These are phyloP conservation scores for Porites evermanni DNA, from an alignment of 92 coral and sea anemone species.

Conservation along the genomic window DNA sequence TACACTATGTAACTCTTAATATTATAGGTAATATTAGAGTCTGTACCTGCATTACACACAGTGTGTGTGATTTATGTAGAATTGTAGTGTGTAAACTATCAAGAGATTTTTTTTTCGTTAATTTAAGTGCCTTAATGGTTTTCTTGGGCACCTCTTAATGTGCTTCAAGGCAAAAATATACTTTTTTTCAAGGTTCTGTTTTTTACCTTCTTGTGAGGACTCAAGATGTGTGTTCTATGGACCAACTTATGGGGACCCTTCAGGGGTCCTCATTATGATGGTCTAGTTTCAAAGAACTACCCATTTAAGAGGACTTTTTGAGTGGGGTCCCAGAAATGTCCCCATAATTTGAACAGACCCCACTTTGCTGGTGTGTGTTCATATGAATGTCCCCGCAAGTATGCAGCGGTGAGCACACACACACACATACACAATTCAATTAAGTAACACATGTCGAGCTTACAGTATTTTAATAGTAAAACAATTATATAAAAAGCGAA, in stretches of 20 bases:
- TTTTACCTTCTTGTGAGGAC: too few relatives aligned
- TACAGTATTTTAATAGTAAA: neutral
- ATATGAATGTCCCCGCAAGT: conserved; percentile 2
- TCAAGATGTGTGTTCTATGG: neutral
- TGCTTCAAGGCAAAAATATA: too few relatives aligned
- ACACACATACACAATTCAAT: neutral
- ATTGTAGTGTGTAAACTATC: too few relatives aligned
- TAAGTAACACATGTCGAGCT: too few relatives aligned
- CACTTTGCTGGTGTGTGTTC: conserved; percentile 5
- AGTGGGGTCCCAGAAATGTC: neutral
- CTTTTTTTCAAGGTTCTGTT: too few relatives aligned
- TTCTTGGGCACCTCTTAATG: too few relatives aligned
- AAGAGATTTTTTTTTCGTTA: too few relatives aligned
- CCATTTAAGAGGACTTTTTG: neutral
- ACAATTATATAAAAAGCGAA: neutral
- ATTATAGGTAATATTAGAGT: too few relatives aligned
- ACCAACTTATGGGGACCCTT: neutral
- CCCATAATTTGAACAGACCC: neutral
- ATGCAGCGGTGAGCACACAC: neutral
- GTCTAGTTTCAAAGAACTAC: neutral
- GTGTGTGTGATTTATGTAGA: too few relatives aligned
- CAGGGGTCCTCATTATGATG: neutral
- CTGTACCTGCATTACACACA: too few relatives aligned
- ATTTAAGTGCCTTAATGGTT: too few relatives aligned
- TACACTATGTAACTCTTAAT: too few relatives aligned